phyloP scores from a whole-genome alignment of 2,113 vertebrate genomes.

The Anoplopoma fimbria region DNA sequence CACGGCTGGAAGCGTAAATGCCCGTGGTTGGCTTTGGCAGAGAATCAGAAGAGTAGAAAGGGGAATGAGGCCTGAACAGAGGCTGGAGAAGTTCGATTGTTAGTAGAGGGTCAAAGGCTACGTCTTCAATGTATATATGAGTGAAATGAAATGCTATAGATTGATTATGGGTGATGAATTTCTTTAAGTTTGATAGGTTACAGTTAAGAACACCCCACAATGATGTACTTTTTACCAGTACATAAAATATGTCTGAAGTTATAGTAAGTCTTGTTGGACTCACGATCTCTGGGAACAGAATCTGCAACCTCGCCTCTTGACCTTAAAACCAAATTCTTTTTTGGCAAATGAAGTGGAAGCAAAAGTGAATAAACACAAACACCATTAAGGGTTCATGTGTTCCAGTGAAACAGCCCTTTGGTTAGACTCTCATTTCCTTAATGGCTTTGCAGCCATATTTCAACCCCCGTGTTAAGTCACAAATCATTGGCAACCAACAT shows the following conservation, averaged over 20 bases:
- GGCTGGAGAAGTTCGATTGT: conserved; percentile 73
- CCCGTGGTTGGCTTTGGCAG: conserved; percentile 80
- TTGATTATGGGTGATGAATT: not conserved
- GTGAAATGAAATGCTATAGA: not conserved
- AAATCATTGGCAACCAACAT: conserved; percentile 65
- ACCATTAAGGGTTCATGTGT: conserved; percentile 77
- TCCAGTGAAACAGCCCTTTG: conserved; percentile 72
- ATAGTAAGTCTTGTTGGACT: conserved; percentile 7
- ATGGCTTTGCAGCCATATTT: conserved; percentile 71
- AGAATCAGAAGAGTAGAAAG: conserved; percentile 68
- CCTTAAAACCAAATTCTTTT: conserved; percentile 61
- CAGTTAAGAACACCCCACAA: not conserved
- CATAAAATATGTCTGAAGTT: not conserved
- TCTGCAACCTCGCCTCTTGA: conserved; percentile 46
- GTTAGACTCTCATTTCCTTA: conserved; percentile 74
- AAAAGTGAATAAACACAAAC: conserved; percentile 78
- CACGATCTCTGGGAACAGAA: conserved; percentile 53
- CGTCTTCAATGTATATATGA: conserved; percentile 39
- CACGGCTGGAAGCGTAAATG: conserved; percentile 76
- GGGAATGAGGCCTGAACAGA: conserved; percentile 36
- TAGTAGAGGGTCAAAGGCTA: conserved; percentile 55
- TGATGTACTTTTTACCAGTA: conserved; percentile 16
- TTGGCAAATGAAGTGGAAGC: conserved; percentile 68
- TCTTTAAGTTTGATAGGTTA: conserved; percentile 5
- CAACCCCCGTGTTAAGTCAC: conserved; percentile 58